A percentile compares a stretch with the other conserved stretches of the same genome.
Evolutionary conservation across 1,140 invertebrate species (phyloP).

Genomic region (Papilio xuthus): DNA sequence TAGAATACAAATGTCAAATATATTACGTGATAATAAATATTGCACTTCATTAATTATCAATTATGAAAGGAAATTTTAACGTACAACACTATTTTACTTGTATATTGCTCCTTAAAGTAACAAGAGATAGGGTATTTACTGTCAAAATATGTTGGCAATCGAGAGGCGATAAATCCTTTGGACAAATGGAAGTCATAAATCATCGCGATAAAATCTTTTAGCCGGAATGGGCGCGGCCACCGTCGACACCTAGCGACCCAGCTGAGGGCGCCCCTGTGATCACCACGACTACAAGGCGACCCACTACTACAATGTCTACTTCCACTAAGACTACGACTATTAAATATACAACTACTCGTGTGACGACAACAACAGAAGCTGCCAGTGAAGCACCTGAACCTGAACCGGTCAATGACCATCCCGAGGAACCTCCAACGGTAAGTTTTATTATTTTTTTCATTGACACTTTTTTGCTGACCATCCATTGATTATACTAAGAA

Average conservation of each 20-base stretch:
- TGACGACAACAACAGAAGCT: constrained; percentile 27
- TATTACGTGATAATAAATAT: too few species aligned
- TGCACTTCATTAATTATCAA: too few species aligned
- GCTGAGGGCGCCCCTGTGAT: constrained; percentile 67
- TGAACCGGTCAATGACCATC: constrained; percentile 26
- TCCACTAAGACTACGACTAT: constrained; percentile 37
- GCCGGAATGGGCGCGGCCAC: constrained; percentile 87
- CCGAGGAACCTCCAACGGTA: constrained; percentile 63
- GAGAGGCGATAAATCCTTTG: constrained; percentile 31
- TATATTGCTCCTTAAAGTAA: constrained; percentile 17
- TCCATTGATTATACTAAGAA: too few species aligned
- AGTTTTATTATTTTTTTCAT: constrained; percentile 28
- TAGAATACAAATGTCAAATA: too few species aligned
- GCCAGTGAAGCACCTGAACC: constrained; percentile 22
- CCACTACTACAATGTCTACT: constrained; percentile 53
- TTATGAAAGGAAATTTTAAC: neutral
- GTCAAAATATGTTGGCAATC: constrained; percentile 35
- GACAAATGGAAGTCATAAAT: constrained; percentile 42
- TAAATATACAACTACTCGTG: constrained; percentile 21
- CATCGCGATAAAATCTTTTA: constrained; percentile 63
- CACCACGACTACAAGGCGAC: constrained; percentile 61
- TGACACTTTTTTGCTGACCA: neutral
- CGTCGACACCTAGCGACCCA: constrained; percentile 82
- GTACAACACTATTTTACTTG: constrained; percentile 10
- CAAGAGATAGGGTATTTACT: constrained; percentile 27